Evolutionary conservation across 2,888 invertebrate species (phyloP), one percentile per base, ranked within the genome.

Genomic region (Agrotis exclamationis): DNA sequence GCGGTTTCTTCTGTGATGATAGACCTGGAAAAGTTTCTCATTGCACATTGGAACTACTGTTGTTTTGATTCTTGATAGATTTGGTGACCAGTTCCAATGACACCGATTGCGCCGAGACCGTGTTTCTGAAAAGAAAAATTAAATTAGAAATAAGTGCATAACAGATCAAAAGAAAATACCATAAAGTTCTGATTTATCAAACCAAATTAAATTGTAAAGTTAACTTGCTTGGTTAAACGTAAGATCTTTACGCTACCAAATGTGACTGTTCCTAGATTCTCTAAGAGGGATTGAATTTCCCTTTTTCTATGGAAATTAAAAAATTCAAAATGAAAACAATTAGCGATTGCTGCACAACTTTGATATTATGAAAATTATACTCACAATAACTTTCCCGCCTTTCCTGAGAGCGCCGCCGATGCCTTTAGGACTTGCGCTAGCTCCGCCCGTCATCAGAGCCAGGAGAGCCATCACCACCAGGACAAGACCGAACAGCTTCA

Each of bases 21-120:
- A 28, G 39, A 39, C 11, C 11, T 39, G 1, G 33, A 33, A 33
- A 6, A 33, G 33, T 33, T 33, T 33, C 33, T 33, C 33, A 33
- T 33, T 22, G 47, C 13, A 28, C 6, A 28, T 45, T 24, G 9
- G 33, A 39, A 39, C n/a, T 70, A 70, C 22, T 51, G n/a, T 24
- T 70, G 70, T 70, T 70, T 70, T 45, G 64, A 56, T 79, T 87
- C 79, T 72, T 87, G 84, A 73, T 88, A 89, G 54, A 86, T 80
- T 70, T 88, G 85, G 65, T 88, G 88, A 1, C 86, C 88, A 7
- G 87, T 76, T 7, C 85, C 87, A 2, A 83, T 74, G n/a, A 85
- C 77, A 4, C 87, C 86, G 20, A 87, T 79, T 0, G 82, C 85
- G 16, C 85, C 80, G 3, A 88, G 81, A 2, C 89, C 88, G 6